phyloP scores from a whole-genome alignment of 2,888 invertebrate genomes.

The Phengaris alcon region DNA sequence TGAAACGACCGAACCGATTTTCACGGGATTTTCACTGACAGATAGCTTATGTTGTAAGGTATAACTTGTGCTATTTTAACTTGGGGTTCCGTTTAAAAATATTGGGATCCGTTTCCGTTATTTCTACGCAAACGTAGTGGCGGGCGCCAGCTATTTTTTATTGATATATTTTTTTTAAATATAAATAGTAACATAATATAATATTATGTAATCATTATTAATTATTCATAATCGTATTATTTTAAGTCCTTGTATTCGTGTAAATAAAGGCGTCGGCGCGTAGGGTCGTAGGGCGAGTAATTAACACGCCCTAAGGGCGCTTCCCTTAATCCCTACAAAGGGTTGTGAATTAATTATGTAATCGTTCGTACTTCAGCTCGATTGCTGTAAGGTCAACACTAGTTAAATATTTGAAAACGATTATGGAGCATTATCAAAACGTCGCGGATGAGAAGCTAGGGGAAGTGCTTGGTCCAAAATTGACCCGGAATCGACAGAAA shows the following conservation, averaged over 20 bases:
- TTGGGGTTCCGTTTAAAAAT: no score
- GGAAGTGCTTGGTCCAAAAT: background rate
- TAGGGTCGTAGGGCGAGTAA: constrained; percentile 46
- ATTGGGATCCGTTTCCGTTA: no score
- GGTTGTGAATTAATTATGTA: constrained; percentile 41
- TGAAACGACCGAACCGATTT: no score
- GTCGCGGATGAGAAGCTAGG: background rate
- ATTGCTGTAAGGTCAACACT: constrained; percentile 27
- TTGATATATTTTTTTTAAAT: no score
- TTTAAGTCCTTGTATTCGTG: background rate
- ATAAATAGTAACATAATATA: no score
- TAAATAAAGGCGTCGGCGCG: constrained; percentile 45
- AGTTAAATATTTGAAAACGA: background rate
- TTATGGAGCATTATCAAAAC: background rate
- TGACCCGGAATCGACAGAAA: no score
- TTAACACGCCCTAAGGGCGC: constrained; percentile 48
- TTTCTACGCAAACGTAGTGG: no score
- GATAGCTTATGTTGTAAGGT: no score
- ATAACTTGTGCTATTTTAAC: no score
- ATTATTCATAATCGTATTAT: constrained; percentile 7
- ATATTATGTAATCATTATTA: background rate
- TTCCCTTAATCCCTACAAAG: constrained; percentile 50
- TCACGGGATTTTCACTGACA: no score
- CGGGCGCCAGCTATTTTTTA: no score
- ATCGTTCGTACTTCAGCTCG: constrained; percentile 36